Evolutionary conservation across 2,113 vertebrate species (phyloP).

Genomic region (Gallinago jamesoni): DNA sequence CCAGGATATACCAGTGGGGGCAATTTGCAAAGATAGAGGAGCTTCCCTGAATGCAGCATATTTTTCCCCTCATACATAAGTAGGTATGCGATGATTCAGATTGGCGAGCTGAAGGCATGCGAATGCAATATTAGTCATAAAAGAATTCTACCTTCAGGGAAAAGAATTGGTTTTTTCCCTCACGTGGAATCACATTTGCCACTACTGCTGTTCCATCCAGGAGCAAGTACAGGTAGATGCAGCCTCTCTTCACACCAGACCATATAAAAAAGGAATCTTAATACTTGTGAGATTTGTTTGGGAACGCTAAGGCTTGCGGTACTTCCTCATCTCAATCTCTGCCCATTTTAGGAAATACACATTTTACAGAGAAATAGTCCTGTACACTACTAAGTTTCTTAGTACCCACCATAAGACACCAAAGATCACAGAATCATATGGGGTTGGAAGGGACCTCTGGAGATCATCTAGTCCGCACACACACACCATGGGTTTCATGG

Average conservation of each 20-base stretch:
- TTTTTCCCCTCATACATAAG: background rate
- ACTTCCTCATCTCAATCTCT: background rate
- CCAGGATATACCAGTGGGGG: background rate
- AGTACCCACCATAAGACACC: background rate
- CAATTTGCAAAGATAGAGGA: background rate
- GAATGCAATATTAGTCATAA: background rate
- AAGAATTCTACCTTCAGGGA: background rate
- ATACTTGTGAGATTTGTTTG: background rate
- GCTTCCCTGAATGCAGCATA: background rate
- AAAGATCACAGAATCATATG: too few relatives aligned
- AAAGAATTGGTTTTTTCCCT: background rate
- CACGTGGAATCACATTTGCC: background rate
- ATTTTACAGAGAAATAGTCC: background rate
- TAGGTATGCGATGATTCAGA: background rate
- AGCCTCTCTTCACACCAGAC: background rate
- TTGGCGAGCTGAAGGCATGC: background rate
- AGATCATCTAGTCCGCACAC: too few relatives aligned
- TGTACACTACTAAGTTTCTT: background rate
- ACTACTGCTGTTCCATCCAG: background rate
- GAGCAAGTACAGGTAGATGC: background rate
- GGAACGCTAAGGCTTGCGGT: background rate
- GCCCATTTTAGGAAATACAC: background rate
- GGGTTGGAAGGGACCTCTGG: too few relatives aligned
- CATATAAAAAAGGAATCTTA: background rate
- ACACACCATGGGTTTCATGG: too few relatives aligned